Evolutionary conservation across 2,797 vertebrate genomes (phyloP).

Genomic region (Peromyscus aztecus): DNA sequence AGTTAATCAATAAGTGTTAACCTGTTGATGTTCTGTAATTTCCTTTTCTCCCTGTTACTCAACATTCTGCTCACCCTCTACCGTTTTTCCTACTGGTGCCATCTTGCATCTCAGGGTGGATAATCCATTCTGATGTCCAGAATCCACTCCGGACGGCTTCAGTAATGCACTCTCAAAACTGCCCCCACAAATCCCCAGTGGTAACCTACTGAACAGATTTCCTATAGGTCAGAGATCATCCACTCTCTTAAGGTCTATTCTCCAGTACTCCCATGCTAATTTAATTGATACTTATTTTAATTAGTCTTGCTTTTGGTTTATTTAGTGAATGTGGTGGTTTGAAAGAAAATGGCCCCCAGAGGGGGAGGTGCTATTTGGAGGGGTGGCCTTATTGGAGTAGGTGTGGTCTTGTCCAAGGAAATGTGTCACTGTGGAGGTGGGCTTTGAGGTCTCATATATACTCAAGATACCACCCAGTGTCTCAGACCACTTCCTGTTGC

Average conservation of each 20-base stretch:
- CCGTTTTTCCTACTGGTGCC: background rate
- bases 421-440: background rate
- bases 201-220: background rate
- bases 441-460: background rate
- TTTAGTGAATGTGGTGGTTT: background rate
- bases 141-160: background rate
- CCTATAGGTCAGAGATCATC: background rate
- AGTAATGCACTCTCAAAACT: background rate
- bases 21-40: background rate
- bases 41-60: background rate
- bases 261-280: background rate
- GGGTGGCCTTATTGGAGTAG: background rate
- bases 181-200: background rate
- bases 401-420: background rate
- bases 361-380: background rate
- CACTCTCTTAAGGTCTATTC: background rate
- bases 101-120: background rate
- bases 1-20: slow-evolving; percentile 19
- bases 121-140: background rate
- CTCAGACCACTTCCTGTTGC: background rate
- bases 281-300: slow-evolving; percentile 57
- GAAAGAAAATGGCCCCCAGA: background rate
- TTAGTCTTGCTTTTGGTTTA: background rate
- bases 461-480: background rate
- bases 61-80: background rate